Evolutionary conservation across 2,888 invertebrate species (phyloP).

Genomic region (Tuta absoluta): DNA sequence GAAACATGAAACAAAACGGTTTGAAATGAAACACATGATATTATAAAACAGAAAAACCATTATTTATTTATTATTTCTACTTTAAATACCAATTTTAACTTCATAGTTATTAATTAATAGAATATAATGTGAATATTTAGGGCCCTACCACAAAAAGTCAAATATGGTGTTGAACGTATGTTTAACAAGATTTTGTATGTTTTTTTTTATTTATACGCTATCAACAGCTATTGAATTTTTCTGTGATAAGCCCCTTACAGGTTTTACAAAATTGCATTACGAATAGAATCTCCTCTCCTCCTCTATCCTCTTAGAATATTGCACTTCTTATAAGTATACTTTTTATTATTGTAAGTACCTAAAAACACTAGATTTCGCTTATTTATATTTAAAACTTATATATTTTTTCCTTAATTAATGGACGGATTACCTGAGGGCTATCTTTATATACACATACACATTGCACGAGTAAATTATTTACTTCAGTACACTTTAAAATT

Average conservation of each 20-base stretch:
- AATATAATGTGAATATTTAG: no score
- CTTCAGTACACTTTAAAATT: neutral
- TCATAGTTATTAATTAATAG: no score
- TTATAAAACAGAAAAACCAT: neutral
- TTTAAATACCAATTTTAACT: neutral
- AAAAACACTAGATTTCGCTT: no score
- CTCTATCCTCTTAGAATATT: no score
- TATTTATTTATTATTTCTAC: neutral
- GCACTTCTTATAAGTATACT: neutral
- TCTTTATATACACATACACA: constrained; percentile 43
- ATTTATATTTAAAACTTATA: neutral
- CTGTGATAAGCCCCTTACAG: neutral
- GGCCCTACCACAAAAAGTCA: no score
- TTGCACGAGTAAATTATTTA: neutral
- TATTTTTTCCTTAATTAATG: constrained; percentile 47
- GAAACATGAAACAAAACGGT: no score
- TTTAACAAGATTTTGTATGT: no score
- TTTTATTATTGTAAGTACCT: neutral
- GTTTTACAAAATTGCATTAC: neutral
- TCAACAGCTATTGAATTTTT: no score
- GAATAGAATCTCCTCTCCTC: no score
- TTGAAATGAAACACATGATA: no score
- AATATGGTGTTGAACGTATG: no score
- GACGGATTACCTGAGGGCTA: constrained; percentile 71
- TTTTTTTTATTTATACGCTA: no score